Conservation (phyloP, 2,888 invertebrate species). For the Agapostemon virescens region DNA sequence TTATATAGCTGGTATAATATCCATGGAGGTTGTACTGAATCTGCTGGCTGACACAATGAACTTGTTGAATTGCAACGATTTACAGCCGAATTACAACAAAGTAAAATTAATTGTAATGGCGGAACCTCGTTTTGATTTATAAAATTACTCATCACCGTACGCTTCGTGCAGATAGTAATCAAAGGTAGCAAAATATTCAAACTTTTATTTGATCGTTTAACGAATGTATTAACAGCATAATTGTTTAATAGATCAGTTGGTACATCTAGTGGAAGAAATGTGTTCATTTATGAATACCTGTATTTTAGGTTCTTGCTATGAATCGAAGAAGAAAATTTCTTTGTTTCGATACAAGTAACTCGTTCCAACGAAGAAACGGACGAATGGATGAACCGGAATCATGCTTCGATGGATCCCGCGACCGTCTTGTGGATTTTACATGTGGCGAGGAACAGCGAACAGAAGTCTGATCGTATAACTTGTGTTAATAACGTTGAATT, state of each 20-base stretch:
- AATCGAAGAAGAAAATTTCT: not conserved
- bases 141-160: not conserved
- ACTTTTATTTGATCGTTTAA: not conserved
- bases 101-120: no score
- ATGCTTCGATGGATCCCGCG: conserved; percentile 59
- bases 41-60: no score
- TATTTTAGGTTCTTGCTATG: not conserved
- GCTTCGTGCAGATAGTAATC: not conserved
- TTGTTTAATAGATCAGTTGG: not conserved
- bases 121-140: not conserved
- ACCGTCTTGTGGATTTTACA: conserved; percentile 12
- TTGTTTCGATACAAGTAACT: conserved; percentile 3
- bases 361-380: not conserved
- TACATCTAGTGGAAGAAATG: not conserved
- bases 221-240: not conserved
- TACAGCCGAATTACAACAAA: no score
- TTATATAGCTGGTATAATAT: no score
- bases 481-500: not conserved
- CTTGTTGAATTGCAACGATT: no score
- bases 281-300: not conserved
- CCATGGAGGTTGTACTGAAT: no score
- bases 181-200: not conserved
- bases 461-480: not conserved
- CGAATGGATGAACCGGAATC: conserved; percentile 57
- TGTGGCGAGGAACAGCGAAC: not conserved